Evolutionary conservation across 1,140 invertebrate genomes (phyloP), one percentile per base, ranked within the genome.

Genomic region (Eumeta japonica): DNA sequence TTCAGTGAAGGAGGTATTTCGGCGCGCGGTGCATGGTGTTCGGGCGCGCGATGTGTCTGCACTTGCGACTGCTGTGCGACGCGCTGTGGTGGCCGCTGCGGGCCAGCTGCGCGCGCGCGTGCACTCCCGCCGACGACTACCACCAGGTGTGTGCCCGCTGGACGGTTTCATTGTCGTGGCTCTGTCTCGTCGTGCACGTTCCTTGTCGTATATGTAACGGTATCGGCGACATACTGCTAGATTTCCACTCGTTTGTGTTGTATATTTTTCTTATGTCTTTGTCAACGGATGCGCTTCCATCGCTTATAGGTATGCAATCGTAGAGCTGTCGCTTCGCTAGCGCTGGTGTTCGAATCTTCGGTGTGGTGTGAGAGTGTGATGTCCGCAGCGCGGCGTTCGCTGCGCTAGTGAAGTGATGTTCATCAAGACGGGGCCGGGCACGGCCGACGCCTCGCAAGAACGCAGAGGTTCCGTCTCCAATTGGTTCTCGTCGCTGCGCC

Each of bases 401-500:
- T 53, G 53, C 52, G 56, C 45, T 56, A 39, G 54, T 50, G 50
- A 48, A 70, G 71, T 68, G 54, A 77, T 77, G 75, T 77, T 77
- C 51, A 77, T 77, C 61, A 77, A 77, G 50, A 59, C 61, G 48
- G 65, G 58, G 41, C 65, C 65, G 29, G 55, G 49, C 42, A 48
- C 60, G 50, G 56, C 45, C 35, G 65, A 68, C 35, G 11, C 33
- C 7, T 45, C 47, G 29, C 62, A 65, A 44, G 75, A 81, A 68
- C 80, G 66, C 54, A 78, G 70, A 52, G 80, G 62, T 58, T 82
- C 79, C 50, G 82, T 85, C 27, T 79, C 81, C 38, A 84, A 83
- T 53, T 89, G 87, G 87, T 88, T 88, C 62, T 85, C 83, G 35
- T 88, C 86, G 35, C 56, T 89, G 49, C 81, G 85, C 32, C 79